phyloP scores from a whole-genome alignment of 2,797 vertebrate species.

The Tympanoctomys barrerae region DNA sequence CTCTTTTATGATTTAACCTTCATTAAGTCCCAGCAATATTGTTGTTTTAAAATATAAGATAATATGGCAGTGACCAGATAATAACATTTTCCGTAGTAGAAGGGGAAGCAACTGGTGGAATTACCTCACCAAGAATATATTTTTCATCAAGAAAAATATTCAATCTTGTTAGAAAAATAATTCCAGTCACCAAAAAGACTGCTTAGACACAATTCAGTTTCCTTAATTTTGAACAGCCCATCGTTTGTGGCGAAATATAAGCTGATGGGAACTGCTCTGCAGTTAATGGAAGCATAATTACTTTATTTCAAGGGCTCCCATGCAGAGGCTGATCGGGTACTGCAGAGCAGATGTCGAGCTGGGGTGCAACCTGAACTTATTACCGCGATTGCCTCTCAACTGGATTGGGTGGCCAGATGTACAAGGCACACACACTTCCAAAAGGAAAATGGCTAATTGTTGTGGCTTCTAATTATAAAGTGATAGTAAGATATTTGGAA shows the following conservation, averaged over 20 bases:
- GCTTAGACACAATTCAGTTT: slow-evolving; percentile 26
- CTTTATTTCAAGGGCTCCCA: slow-evolving; percentile 69
- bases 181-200: background rate
- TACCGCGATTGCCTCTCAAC: slow-evolving; percentile 67
- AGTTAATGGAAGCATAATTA: slow-evolving; percentile 76
- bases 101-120: background rate
- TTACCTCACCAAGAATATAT: background rate
- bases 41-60: slow-evolving; percentile 51
- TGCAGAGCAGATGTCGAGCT: slow-evolving; percentile 33
- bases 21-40: slow-evolving; percentile 8
- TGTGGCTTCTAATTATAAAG: slow-evolving; percentile 48
- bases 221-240: slow-evolving; percentile 63
- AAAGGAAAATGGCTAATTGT: slow-evolving; percentile 40
- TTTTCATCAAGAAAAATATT: slow-evolving; percentile 35
- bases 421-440: slow-evolving; percentile 44
- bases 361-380: slow-evolving; percentile 72
- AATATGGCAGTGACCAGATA: slow-evolving; percentile 22
- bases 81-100: slow-evolving; percentile 17
- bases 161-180: slow-evolving; percentile 26
- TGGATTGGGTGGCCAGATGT: slow-evolving; percentile 69
- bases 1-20: slow-evolving; percentile 75
- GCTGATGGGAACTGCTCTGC: background rate
- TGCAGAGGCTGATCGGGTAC: slow-evolving; percentile 37
- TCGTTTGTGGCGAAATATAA: slow-evolving; percentile 74
- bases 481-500: slow-evolving; percentile 3